phyloP scores from a whole-genome alignment of 2,113 vertebrate species.

The Colius striatus region DNA sequence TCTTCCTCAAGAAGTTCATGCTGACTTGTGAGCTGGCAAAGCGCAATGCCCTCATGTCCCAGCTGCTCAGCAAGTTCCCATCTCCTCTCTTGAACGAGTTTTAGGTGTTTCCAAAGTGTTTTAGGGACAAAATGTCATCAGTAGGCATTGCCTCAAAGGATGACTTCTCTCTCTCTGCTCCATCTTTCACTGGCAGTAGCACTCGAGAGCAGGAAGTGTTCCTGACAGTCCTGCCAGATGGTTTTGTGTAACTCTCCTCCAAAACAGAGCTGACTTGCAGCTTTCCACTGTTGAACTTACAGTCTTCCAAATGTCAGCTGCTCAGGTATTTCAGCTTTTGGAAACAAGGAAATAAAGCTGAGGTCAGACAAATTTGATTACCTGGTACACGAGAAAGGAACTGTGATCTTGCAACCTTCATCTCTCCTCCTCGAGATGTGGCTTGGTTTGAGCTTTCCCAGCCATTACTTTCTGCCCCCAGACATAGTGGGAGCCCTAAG shows the following conservation, averaged over 20 bases:
- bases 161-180: background rate
- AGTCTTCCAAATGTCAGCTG: background rate
- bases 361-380: background rate
- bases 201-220: too few species aligned
- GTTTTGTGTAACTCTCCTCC: background rate
- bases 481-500: accelerated
- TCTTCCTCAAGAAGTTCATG: accelerated
- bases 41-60: too few species aligned
- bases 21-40: background rate
- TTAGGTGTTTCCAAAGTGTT: background rate
- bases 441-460: accelerated
- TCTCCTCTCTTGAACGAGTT: background rate
- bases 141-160: background rate
- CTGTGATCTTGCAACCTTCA: accelerated
- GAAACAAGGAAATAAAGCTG: background rate
- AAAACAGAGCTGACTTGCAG: background rate
- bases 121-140: accelerated
- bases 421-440: background rate
- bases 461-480: background rate
- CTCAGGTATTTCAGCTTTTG: background rate
- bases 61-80: accelerated
- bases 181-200: too few species aligned
- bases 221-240: background rate
- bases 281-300: background rate
- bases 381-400: accelerated